phyloP scores from a whole-genome alignment of 2,797 vertebrate genomes.

The Xenentodon cancila region DNA sequence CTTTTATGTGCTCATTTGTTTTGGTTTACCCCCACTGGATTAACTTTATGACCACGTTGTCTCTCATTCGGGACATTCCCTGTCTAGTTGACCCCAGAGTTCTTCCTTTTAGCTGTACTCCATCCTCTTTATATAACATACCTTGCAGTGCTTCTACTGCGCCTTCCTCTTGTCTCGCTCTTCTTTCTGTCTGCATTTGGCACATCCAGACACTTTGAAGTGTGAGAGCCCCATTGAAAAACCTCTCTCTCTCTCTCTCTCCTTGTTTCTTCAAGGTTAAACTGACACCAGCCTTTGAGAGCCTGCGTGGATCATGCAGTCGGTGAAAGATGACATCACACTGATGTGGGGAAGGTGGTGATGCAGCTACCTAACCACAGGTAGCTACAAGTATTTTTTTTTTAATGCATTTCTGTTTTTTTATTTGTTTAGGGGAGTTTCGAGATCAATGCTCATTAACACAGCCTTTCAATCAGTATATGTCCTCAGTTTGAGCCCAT shows the following conservation, averaged over 20 bases:
- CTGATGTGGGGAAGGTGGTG: conserved; percentile 48
- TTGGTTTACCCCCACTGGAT: too few species aligned
- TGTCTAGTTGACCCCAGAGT: too few species aligned
- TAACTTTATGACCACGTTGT: too few species aligned
- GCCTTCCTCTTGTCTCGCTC: too few species aligned
- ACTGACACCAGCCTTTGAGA: conserved; percentile 25
- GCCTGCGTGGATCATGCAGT: conserved; percentile 39
- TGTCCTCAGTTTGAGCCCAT: conserved; percentile 29
- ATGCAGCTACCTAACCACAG: conserved; percentile 50
- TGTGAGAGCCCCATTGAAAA: conserved; percentile 32
- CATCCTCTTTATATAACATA: too few species aligned
- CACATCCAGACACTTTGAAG: conserved; percentile 56
- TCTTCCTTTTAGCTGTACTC: too few species aligned
- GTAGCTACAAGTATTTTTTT: conserved; percentile 31
- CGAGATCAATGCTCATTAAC: neutral
- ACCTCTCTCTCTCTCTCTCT: conserved; percentile 14
- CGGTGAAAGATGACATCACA: conserved; percentile 27
- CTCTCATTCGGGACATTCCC: too few species aligned
- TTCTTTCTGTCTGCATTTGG: conserved; percentile 18
- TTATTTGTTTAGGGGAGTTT: neutral
- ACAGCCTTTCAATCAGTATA: conserved; percentile 15
- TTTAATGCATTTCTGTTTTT: neutral
- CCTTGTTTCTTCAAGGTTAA: conserved; percentile 54
- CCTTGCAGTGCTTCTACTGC: too few species aligned
- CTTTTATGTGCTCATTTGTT: too few species aligned